Evolutionary conservation across 2,888 invertebrate species (phyloP), one percentile per base, ranked within the genome.

Genomic region (Arrhopalites spinosus): DNA sequence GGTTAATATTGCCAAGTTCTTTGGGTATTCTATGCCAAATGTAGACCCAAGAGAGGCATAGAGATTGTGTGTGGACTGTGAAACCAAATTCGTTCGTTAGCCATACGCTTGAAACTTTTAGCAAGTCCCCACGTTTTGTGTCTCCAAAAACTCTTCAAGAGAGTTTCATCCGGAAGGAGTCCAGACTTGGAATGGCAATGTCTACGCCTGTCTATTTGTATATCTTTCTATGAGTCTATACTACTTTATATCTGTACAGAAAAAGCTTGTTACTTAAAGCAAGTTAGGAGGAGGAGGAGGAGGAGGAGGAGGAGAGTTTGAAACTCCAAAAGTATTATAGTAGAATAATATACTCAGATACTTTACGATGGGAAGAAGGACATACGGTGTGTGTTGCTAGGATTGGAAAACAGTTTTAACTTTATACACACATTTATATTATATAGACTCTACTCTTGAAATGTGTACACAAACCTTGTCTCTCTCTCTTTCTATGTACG

Each of bases 11-110:
- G 17, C 25, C 23, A 45, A 68, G 67, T 68, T 68, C 67, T 68
- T 68, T 25, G 23, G 36, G 66, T 66, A 36, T 66, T 36, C 66
- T 45, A 68, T 68, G 67, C 20, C 20, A 47, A 78, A 77, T 79
- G 74, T 64, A 69, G 76, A 67, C 79, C 78, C 80, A 56, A 61
- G 79, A 79, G 80, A 77, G 78, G 66, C 79, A 81, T 81, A 79
- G 79, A 79, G 80, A 79, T 73, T 72, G 76, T 36, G 36, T 36
- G 36, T 78, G 79, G 70, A 75, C 75, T 74, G 76, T 78, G 79
- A 78, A 81, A 79, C 77, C 77, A 81, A 81, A 81, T 78, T 76
- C 77, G 75, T 77, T 79, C 76, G 77, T 79, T 79, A 79, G 78
- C 72, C 73, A 36, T 36, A 69, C 78, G 75, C 74, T 76, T 50